Evolutionary conservation across 2,113 vertebrate genomes (phyloP), one percentile per base, ranked within the genome.

Genomic region (Myotis brandtii): DNA sequence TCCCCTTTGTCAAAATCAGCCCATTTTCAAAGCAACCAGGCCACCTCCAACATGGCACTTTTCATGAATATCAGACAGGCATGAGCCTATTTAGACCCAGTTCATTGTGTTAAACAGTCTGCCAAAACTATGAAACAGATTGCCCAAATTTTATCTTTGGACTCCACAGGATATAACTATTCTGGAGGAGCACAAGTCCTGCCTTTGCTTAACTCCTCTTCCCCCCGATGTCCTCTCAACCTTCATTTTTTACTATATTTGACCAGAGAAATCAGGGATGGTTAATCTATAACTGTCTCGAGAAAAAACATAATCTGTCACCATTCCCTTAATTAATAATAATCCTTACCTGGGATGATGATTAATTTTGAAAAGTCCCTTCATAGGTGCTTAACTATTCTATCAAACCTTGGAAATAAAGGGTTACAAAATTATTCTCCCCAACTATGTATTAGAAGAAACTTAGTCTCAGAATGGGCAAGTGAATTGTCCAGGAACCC

Each of bases 1-100:
- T 97, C 96, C 94, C 97, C 97, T 95, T 87, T 94, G 97, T 98
- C 98, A 98, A 98, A 98, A 98, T 97, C 95, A 98, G 97, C 95
- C 34, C 92, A 70, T 98, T 96, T 98, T 98, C 97, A 98, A 97
- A 98, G 98, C 92, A 98, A 92, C 59, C 89, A 95, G 86, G 92
- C 79, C 93, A 93, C 89, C 90, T 96, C 80, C 73, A 83, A 76
- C 20, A 7, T 0, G 70, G 66, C 66, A 97, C 67, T 91, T 97
- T 97, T 96, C 94, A 96, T 90, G 94, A 98, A 97, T 76, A 96
- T 86, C 90, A 94, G 76, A 96, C 48, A 91, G 77, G 37, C 18
- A 89, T 23, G 46, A 1, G 3, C 64, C 40, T 69, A 40, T n/a
- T 59, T 62, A 77, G 52, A 62, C 2, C 14, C 67, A 59, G 34